These are phyloP conservation scores for Ctenicera cuprea DNA, from an alignment of 2,888 invertebrate genomes.

Conservation along the genomic window DNA sequence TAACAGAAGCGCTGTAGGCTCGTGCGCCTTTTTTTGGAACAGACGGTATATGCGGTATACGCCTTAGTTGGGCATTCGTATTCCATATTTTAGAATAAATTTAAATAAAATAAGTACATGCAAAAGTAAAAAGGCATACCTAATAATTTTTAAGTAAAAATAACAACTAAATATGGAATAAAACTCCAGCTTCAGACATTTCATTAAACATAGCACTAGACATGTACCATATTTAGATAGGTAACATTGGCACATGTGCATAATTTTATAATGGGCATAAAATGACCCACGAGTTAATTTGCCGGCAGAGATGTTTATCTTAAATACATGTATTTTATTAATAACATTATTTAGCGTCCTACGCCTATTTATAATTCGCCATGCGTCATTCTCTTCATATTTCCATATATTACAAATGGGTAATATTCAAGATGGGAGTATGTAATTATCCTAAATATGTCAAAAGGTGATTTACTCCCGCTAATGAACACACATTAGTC, in stretches of 20 bases:
- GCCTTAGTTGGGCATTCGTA: no score
- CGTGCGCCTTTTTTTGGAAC: no score
- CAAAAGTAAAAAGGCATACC: no score
- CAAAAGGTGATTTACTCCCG: slow-evolving; percentile 9
- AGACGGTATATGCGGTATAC: no score
- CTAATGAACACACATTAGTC: background rate
- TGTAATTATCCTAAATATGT: slow-evolving; percentile 14
- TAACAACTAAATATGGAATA: no score
- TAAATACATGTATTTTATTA: slow-evolving; percentile 25
- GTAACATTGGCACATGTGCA: background rate
- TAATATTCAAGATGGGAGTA: background rate
- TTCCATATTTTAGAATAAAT: no score
- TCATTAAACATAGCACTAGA: no score
- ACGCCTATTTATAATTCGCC: slow-evolving; percentile 12
- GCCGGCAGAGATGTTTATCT: slow-evolving; percentile 20
- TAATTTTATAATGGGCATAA: slow-evolving; percentile 16
- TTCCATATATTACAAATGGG: background rate
- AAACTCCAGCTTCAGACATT: no score
- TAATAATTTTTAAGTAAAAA: no score
- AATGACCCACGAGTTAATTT: slow-evolving; percentile 7
- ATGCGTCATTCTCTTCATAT: slow-evolving; percentile 14
- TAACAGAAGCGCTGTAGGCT: no score
- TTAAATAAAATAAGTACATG: no score
- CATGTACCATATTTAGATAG: no score
- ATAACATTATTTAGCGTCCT: slow-evolving; percentile 21